Conservation (phyloP, 2,797 vertebrate species). For the Lagorchestes hirsutus region DNA sequence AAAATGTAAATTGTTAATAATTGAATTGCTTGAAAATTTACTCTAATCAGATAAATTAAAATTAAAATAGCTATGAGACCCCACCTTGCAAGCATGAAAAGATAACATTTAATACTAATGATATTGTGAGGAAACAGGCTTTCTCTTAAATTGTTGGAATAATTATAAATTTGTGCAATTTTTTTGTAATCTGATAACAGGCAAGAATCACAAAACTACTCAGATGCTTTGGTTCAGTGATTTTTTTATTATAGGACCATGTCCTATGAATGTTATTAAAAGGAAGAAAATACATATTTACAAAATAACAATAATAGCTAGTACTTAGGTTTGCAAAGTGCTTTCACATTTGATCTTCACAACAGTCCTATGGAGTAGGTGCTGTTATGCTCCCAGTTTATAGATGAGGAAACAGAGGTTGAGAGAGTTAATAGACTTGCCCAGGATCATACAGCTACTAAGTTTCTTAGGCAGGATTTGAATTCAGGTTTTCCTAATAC, state of each 20-base stretch:
- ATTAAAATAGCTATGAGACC: background rate
- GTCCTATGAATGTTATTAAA: background rate
- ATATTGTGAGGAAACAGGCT: background rate
- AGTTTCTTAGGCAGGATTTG: background rate
- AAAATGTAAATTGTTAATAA: background rate
- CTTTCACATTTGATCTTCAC: background rate
- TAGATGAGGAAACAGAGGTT: background rate
- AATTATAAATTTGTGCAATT: background rate
- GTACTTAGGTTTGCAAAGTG: background rate
- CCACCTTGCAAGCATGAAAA: background rate
- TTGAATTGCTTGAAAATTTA: background rate
- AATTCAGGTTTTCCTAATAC: background rate
- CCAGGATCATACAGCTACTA: background rate
- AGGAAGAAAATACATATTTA: background rate
- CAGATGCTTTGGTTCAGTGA: background rate
- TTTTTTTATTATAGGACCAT: background rate
- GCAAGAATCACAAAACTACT: background rate
- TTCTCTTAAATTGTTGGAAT: background rate
- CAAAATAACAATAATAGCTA: background rate
- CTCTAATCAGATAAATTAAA: background rate
- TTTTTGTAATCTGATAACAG: background rate
- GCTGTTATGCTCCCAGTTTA: background rate
- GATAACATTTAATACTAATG: background rate
- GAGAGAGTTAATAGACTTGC: background rate
- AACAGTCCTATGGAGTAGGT: background rate